phyloP scores from a whole-genome alignment of 2,888 invertebrate genomes.

The Dendrolimus houi region DNA sequence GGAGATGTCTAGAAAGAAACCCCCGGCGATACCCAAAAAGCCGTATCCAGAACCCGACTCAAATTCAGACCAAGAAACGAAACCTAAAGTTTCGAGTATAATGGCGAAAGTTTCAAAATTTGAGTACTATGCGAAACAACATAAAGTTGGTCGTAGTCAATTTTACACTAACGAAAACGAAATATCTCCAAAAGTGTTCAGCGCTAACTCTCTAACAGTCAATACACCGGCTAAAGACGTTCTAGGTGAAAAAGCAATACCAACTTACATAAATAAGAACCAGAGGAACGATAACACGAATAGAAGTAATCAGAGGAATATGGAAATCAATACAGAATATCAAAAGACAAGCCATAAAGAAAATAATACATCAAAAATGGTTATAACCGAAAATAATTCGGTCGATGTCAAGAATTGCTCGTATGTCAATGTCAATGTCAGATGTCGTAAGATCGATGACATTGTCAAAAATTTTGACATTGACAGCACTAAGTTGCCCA shows the following conservation, averaged over 20 bases:
- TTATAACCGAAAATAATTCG: slow-evolving; percentile 42
- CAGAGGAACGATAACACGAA: not conserved
- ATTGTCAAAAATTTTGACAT: slow-evolving; percentile 70
- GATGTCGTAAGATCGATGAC: slow-evolving; percentile 63
- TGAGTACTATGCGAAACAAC: slow-evolving; percentile 83
- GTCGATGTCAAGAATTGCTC: slow-evolving; percentile 53
- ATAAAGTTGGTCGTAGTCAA: slow-evolving; percentile 66
- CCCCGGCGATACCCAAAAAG: slow-evolving; percentile 79
- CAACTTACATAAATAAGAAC: slow-evolving; percentile 66
- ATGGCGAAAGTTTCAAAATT: slow-evolving; percentile 88
- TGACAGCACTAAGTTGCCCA: slow-evolving; percentile 38
- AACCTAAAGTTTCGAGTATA: slow-evolving; percentile 69
- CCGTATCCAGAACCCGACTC: slow-evolving; percentile 68
- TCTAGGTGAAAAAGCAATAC: slow-evolving; percentile 78
- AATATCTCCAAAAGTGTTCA: slow-evolving; percentile 87
- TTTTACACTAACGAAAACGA: slow-evolving; percentile 64
- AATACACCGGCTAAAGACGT: slow-evolving; percentile 90
- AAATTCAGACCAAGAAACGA: slow-evolving; percentile 65
- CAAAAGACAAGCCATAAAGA: not conserved
- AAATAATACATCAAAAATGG: not conserved
- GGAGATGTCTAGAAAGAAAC: slow-evolving; percentile 77
- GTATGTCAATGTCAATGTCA: slow-evolving; percentile 57
- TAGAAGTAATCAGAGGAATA: not conserved
- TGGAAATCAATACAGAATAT: not conserved
- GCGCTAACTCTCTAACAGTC: slow-evolving; percentile 84